Percentiles rank a stretch among this genome's conserved stretches.
Conservation (phyloP, 1,140 invertebrate species). For the Ceratina japonica region DNA sequence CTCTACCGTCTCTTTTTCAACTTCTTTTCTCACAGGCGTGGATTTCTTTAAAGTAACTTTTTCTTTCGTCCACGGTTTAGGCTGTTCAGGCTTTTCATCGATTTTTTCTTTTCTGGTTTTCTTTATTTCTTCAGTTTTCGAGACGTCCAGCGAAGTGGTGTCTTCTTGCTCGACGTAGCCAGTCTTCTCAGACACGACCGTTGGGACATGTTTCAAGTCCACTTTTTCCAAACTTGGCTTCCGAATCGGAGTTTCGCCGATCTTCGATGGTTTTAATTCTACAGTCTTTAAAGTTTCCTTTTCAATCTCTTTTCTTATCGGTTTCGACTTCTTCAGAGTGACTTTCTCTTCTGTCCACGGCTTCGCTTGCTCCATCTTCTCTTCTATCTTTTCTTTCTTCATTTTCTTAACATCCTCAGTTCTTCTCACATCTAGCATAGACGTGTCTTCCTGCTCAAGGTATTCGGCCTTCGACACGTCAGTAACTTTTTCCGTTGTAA, state of each 20-base stretch:
- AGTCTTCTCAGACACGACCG: conserved; percentile 52
- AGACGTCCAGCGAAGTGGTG: conserved; percentile 47
- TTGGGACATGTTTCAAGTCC: conserved; percentile 74
- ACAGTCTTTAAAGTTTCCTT: conserved; percentile 73
- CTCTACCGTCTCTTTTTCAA: conserved; percentile 75
- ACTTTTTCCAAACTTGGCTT: conserved; percentile 70
- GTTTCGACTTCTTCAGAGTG: conserved; percentile 69
- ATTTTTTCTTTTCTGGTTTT: conserved; percentile 51
- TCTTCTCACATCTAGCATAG: conserved; percentile 48
- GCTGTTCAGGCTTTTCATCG: conserved; percentile 70
- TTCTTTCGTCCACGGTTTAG: conserved; percentile 81
- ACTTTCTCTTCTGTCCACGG: conserved; percentile 78
- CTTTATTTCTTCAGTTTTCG: conserved; percentile 43
- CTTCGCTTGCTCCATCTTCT: conserved; percentile 56
- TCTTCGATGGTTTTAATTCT: conserved; percentile 80
- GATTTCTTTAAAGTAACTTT: conserved; percentile 72
- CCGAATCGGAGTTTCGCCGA: conserved; percentile 66
- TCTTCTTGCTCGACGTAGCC: conserved; percentile 54
- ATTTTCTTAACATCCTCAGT: conserved; percentile 40
- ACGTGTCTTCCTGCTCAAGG: conserved; percentile 52
- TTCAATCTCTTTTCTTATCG: conserved; percentile 68
- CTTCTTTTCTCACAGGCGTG: conserved; percentile 71
- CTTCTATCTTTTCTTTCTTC: conserved; percentile 44
- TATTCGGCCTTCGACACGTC: conserved; percentile 43
- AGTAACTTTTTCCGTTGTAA: conserved; percentile 36